Percentiles rank a stretch among this genome's conserved stretches.
phyloP scores from a whole-genome alignment of 2,888 invertebrate genomes.

The Lasioglossum malachurum region DNA sequence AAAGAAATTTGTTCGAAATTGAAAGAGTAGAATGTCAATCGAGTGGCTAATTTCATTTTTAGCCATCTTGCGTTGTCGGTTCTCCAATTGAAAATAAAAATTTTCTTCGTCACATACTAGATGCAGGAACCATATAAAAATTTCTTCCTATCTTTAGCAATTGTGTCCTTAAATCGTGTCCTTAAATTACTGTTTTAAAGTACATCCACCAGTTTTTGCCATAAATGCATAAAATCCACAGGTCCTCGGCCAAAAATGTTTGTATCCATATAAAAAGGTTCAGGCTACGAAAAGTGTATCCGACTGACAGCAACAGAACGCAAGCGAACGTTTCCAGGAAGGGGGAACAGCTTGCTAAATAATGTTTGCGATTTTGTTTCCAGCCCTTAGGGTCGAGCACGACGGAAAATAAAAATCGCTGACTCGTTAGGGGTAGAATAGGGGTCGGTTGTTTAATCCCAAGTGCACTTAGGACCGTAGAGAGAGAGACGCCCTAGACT shows the following conservation, averaged over 20 bases:
- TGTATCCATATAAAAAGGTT: not conserved
- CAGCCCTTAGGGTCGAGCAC: not conserved
- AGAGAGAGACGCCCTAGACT: constrained; percentile 66
- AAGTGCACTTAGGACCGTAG: constrained; percentile 74
- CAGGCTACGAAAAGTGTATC: not conserved
- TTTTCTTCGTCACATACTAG: too few relatives aligned
- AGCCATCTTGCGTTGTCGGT: not conserved
- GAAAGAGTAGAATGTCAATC: not conserved
- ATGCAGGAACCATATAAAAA: too few relatives aligned
- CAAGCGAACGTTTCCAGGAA: not conserved
- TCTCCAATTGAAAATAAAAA: too few relatives aligned
- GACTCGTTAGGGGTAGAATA: constrained; percentile 63
- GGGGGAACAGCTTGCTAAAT: not conserved
- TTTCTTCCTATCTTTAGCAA: too few relatives aligned
- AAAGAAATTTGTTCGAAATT: not conserved
- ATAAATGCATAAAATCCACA: too few relatives aligned
- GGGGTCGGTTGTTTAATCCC: constrained; percentile 75
- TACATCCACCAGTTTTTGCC: too few relatives aligned
- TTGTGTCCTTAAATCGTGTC: too few relatives aligned
- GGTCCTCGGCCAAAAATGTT: too few relatives aligned
- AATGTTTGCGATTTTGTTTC: constrained; percentile 20
- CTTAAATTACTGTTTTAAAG: too few relatives aligned
- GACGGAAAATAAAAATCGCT: constrained; percentile 45
- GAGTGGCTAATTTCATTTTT: not conserved
- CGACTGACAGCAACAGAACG: not conserved